Evolutionary conservation across 2,888 invertebrate species (phyloP).

Genomic region (Calephelis perditalis): DNA sequence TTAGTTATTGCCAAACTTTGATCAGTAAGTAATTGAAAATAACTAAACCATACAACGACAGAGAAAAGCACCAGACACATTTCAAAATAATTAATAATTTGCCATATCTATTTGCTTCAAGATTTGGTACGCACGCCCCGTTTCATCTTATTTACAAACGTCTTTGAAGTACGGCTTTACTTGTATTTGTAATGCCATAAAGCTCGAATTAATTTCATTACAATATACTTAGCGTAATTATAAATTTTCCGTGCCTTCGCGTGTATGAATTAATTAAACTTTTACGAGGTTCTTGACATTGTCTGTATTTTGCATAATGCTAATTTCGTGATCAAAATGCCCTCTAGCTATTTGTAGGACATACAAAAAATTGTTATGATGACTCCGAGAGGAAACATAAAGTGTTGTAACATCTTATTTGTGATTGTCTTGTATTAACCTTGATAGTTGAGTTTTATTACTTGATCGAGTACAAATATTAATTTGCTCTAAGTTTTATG

Average conservation of each 20-base stretch:
- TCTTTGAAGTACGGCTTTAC: no score
- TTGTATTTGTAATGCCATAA: neutral
- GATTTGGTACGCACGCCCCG: no score
- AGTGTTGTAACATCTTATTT: slow-evolving; percentile 5
- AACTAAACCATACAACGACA: no score
- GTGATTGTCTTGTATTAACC: neutral
- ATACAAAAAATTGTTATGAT: neutral
- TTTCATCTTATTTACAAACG: no score
- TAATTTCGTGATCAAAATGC: slow-evolving; percentile 16
- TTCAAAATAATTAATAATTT: no score
- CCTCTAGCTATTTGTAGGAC: slow-evolving; percentile 13
- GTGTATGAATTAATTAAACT: slow-evolving; percentile 14
- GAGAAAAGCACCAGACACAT: no score
- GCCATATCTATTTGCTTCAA: no score
- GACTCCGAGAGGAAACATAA: neutral
- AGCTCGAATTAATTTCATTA: slow-evolving; percentile 3
- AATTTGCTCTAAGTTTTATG: neutral
- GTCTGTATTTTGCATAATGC: slow-evolving; percentile 10
- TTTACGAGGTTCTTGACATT: slow-evolving; percentile 15
- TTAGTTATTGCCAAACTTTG: no score
- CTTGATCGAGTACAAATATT: neutral
- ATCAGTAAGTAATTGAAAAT: no score
- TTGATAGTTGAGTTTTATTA: slow-evolving; percentile 5
- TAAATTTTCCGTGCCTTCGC: slow-evolving; percentile 6
- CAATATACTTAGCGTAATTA: slow-evolving; percentile 8